phyloP scores from a whole-genome alignment of 2,888 invertebrate species.

The Lypha dubia region DNA sequence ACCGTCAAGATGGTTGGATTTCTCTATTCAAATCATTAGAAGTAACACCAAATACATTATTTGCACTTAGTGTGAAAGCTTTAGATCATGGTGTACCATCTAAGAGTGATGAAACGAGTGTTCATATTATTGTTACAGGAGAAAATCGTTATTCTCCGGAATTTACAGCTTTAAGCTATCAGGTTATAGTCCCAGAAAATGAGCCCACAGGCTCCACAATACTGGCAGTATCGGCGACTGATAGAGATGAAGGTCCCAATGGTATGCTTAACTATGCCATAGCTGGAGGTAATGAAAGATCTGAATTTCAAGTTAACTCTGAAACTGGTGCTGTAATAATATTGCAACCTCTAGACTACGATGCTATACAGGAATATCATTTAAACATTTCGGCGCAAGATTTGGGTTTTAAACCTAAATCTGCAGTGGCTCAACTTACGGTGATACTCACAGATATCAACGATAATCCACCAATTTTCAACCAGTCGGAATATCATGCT shows the following conservation, averaged over 20 bases:
- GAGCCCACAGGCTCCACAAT: constrained; percentile 94
- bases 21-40: constrained; percentile 85
- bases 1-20: constrained; percentile 92
- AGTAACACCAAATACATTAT: constrained; percentile 86
- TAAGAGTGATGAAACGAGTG: constrained; percentile 89
- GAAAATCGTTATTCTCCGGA: constrained; percentile 92
- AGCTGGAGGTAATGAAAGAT: constrained; percentile 91
- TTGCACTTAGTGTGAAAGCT: constrained; percentile 89
- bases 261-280: constrained; percentile 94
- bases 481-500: constrained; percentile 90
- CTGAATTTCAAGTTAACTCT: constrained; percentile 91
- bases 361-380: constrained; percentile 91
- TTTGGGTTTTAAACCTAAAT: constrained; percentile 90
- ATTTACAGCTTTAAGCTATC: constrained; percentile 92
- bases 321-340: constrained; percentile 92
- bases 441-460: constrained; percentile 96
- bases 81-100: constrained; percentile 95
- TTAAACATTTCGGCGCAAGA: constrained; percentile 95
- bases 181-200: constrained; percentile 96
- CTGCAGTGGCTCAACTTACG: constrained; percentile 91
- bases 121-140: constrained; percentile 92
- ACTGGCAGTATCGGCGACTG: constrained; percentile 92
- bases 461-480: constrained; percentile 95
- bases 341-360: constrained; percentile 92
- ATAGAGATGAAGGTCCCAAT: constrained; percentile 94